These are phyloP conservation scores for Sphaerophoria rueppellii DNA, from an alignment of 2,888 invertebrate species.

Conservation along the genomic window DNA sequence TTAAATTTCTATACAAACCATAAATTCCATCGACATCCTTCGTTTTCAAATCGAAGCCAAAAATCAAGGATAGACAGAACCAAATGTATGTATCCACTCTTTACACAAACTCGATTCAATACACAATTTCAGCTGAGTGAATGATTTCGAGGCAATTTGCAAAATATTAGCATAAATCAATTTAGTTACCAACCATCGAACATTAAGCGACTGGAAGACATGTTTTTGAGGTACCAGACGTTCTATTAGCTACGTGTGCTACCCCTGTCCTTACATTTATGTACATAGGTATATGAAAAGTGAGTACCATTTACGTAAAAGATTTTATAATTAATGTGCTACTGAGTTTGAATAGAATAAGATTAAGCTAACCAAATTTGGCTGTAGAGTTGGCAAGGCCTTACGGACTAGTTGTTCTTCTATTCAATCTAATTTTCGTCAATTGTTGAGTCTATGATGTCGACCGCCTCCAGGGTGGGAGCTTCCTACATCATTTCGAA, in stretches of 20 bases:
- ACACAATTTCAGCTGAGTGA: not conserved
- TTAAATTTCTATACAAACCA: no score
- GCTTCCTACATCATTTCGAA: no score
- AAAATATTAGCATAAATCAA: constrained; percentile 74
- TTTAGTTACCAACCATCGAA: constrained; percentile 70
- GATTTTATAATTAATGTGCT: constrained; percentile 70
- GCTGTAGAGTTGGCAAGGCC: not conserved
- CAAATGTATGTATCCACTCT: no score
- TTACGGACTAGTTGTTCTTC: no score
- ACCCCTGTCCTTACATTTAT: not conserved
- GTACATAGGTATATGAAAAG: constrained; percentile 17
- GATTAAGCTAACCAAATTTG: constrained; percentile 70
- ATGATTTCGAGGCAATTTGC: constrained; percentile 71
- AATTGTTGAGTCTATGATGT: no score
- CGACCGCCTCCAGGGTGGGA: no score
- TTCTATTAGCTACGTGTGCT: not conserved
- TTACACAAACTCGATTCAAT: no score
- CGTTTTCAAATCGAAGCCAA: no score
- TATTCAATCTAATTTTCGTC: no score
- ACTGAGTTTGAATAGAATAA: constrained; percentile 70
- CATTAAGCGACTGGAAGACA: constrained; percentile 58
- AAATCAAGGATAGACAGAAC: no score
- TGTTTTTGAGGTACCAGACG: not conserved
- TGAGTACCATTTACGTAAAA: constrained; percentile 12
- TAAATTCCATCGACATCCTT: no score